Percentiles rank a stretch among this genome's conserved stretches.
Evolutionary conservation across 2,797 vertebrate genomes (phyloP).

Genomic region (Dromococcyx pavoninus): DNA sequence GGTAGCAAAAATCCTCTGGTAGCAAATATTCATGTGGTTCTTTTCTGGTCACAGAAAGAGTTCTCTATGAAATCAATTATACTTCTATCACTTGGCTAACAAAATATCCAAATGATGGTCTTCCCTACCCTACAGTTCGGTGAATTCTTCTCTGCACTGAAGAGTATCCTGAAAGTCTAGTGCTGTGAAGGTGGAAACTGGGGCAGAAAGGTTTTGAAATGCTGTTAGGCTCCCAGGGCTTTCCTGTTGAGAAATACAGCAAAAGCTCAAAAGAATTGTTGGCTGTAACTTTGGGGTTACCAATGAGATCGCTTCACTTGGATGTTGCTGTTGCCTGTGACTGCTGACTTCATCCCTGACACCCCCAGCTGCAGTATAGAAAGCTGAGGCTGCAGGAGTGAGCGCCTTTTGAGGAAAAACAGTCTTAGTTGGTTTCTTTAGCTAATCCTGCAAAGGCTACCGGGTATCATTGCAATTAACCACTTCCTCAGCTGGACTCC

Average conservation of each 20-base stretch:
- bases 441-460: background rate
- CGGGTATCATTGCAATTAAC: rapidly evolving
- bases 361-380: background rate
- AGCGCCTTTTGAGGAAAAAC: background rate
- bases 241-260: background rate
- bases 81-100: background rate
- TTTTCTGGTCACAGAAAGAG: background rate
- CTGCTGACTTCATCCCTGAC: background rate
- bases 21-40: background rate
- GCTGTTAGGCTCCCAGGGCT: rapidly evolving
- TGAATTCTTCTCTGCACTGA: background rate
- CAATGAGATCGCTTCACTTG: rapidly evolving
- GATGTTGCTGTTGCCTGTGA: background rate
- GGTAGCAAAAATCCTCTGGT: rapidly evolving
- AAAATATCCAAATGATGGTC: rapidly evolving
- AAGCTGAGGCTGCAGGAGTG: background rate
- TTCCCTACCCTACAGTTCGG: background rate
- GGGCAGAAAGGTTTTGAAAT: background rate
- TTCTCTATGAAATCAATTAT: background rate
- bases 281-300: background rate
- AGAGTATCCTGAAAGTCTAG: background rate
- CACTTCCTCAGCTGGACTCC: background rate
- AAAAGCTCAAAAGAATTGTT: background rate
- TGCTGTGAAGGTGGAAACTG: background rate
- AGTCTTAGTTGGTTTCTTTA: background rate